A percentile compares a stretch with the other conserved stretches of the same genome.
phyloP scores from a whole-genome alignment of 1,140 invertebrate genomes.

The Dinoponera quadriceps region DNA sequence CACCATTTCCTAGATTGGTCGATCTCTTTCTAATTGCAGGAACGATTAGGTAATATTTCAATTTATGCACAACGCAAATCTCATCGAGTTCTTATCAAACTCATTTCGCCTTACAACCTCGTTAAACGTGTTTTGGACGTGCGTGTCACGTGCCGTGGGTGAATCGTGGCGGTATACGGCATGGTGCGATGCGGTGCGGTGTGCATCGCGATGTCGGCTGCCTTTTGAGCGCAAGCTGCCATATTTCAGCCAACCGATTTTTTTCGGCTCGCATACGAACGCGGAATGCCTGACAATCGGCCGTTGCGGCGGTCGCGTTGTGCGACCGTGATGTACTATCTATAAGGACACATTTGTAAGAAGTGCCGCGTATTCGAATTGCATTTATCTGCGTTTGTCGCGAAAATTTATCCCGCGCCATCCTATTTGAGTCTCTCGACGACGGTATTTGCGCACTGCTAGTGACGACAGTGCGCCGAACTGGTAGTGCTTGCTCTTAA shows the following conservation, averaged over 20 bases:
- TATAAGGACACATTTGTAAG: slow-evolving; percentile 56
- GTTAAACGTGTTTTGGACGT: slow-evolving; percentile 54
- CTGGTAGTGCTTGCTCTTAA: background rate
- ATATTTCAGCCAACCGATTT: slow-evolving; percentile 73
- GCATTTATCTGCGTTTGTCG: background rate
- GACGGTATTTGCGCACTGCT: background rate
- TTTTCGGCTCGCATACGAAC: slow-evolving; percentile 59
- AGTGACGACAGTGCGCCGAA: background rate
- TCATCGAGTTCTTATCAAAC: background rate
- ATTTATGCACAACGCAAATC: too few species aligned
- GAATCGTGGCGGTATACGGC: slow-evolving; percentile 53
- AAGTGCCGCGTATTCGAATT: slow-evolving; percentile 55
- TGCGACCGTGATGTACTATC: slow-evolving; percentile 29
- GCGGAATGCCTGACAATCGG: slow-evolving; percentile 69
- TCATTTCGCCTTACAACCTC: background rate
- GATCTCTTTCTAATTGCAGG: too few species aligned
- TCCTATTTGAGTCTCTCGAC: background rate
- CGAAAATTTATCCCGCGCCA: background rate
- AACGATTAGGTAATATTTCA: too few species aligned
- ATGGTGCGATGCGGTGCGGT: slow-evolving; percentile 52
- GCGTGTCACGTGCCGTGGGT: slow-evolving; percentile 63
- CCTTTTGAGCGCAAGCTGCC: slow-evolving; percentile 68
- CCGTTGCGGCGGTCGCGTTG: slow-evolving; percentile 37
- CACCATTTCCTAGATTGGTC: too few species aligned
- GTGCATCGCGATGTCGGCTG: slow-evolving; percentile 68